Evolutionary conservation across 1,140 invertebrate genomes (phyloP).

Genomic region (Laupala kohalensis): DNA sequence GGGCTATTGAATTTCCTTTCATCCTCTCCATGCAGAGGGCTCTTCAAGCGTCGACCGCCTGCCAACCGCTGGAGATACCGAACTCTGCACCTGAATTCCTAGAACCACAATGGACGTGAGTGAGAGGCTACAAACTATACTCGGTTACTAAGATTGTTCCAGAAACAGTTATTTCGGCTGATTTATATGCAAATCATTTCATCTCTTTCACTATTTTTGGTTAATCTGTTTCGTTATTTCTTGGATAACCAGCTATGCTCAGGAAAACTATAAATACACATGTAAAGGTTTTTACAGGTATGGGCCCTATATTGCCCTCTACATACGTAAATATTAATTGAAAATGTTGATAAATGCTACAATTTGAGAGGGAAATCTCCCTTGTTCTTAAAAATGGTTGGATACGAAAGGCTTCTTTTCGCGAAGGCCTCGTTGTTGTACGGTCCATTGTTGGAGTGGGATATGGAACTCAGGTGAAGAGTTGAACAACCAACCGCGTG

Average conservation of each 20-base stretch:
- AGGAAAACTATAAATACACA: too few relatives aligned
- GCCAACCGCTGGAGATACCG: slow-evolving; percentile 15
- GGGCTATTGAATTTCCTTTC: background rate
- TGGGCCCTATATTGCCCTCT: background rate
- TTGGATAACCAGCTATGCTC: too few relatives aligned
- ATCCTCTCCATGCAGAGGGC: slow-evolving; percentile 13
- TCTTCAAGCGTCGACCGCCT: slow-evolving; percentile 10
- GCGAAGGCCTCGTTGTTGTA: background rate
- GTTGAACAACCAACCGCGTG: background rate
- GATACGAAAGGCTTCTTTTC: background rate
- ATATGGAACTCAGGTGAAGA: slow-evolving; percentile 16
- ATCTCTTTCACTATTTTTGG: background rate
- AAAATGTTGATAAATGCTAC: too few relatives aligned
- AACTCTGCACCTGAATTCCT: slow-evolving; percentile 21
- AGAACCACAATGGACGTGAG: background rate
- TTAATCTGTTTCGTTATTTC: background rate
- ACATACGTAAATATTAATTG: too few relatives aligned
- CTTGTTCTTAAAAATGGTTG: background rate
- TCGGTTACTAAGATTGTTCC: slow-evolving; percentile 1
- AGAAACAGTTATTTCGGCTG: background rate
- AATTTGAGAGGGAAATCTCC: too few relatives aligned
- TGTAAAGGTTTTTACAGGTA: background rate
- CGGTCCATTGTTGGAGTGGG: background rate
- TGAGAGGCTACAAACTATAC: background rate
- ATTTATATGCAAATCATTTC: background rate